Conservation (phyloP, 2,113 vertebrate genomes). For the Oryzias celebensis region DNA sequence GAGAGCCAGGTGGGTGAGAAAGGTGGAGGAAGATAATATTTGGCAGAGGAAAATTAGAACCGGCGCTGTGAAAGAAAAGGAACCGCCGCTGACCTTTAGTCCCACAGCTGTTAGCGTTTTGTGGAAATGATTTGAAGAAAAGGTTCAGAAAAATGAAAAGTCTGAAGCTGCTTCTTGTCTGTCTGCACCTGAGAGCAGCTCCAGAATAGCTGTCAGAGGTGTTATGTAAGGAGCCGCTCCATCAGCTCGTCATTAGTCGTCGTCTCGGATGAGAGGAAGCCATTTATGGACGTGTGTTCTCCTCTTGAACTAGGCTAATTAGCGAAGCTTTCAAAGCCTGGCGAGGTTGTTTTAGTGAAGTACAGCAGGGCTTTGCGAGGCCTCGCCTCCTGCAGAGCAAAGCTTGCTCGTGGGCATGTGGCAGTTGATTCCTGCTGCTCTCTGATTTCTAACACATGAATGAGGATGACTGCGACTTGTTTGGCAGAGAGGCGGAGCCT, state of each 20-base stretch:
- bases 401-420: neutral
- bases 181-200: no score
- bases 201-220: no score
- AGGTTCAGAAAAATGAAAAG: neutral
- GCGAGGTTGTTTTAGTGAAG: constrained; percentile 11
- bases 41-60: neutral
- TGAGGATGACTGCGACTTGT: neutral
- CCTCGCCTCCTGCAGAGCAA: constrained; percentile 6
- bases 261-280: constrained; percentile 5
- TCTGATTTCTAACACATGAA: neutral
- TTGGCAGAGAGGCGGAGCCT: constrained; percentile 10
- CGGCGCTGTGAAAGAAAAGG: neutral
- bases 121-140: no score
- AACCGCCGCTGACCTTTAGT: constrained; percentile 6
- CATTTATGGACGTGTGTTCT: constrained; percentile 31
- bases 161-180: neutral
- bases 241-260: no score
- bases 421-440: neutral
- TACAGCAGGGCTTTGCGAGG: constrained; percentile 5
- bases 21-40: neutral
- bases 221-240: no score
- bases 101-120: neutral
- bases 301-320: constrained; percentile 29
- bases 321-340: constrained; percentile 14
- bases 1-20: constrained; percentile 23